Base-by-base conservation (phyloP, 2,113 vertebrate species). In the Panthera tigris region DNA sequence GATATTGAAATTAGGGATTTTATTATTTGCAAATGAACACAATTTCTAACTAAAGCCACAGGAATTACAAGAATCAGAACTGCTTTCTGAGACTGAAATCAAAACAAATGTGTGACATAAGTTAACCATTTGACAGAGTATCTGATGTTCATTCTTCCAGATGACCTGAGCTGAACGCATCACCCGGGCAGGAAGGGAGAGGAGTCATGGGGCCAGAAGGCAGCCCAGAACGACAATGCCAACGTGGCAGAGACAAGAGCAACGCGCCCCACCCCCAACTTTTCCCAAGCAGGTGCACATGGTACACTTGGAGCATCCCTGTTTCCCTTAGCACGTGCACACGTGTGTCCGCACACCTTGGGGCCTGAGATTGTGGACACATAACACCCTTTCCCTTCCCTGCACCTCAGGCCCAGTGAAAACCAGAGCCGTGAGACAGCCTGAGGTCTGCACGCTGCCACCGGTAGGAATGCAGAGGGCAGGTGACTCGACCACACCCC, bases 191-290 rank as follows among this genome's bases (percentile, higher is more conserved):
- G 11, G 4, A 5, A 48, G 52, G 18, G 14, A 23, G 45, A 21
- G 3, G 39, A n/a, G 13, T 1, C 1, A 0, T 7, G 39, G 79
- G 0, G 3, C 36, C 1, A 23, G 52, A 29, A 8, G 3, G 21
- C 4, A 15, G 66, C 80, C 19, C 65, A 9, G 29, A 31, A 48
- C 5, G 2, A 19, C 27, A 55, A 50, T 9, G 23, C 33, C 4
- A 14, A 14, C 7, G 23, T 45, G 8, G 31, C 11, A 65, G 29
- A 61, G 41, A 63, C 3, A 8, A 41, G 39, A 9, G 10, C n/a
- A 12, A 6, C 9, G 10, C 1, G 6, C 13, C 33, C 39, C 5
- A 1, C 9, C 27, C 5, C 29, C 33, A 45, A 23, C 11, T 13
- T 23, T 31, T 19, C 18, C 6, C 25, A 4, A 21, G n/a, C 29